These are phyloP conservation scores for Dolichallabes microphthalmus DNA, from an alignment of 2,113 vertebrate species.

Conservation along the genomic window DNA sequence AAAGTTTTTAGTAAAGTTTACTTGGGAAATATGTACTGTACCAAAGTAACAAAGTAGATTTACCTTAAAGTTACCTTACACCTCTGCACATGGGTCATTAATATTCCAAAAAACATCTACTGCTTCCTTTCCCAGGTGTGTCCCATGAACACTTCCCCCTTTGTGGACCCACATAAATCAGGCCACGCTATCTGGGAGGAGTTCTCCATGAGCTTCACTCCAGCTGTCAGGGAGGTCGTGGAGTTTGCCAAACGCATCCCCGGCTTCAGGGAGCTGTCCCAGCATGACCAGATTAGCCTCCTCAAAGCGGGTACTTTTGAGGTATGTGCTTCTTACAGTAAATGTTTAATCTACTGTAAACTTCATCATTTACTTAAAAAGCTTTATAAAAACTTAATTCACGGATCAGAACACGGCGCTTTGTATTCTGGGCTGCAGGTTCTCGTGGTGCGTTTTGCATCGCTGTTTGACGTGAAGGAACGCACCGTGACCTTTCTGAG, in stretches of 20 bases:
- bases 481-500: constrained; percentile 91
- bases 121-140: constrained; percentile 77
- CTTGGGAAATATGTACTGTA: too few species aligned
- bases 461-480: constrained; percentile 87
- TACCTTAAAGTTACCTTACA: too few species aligned
- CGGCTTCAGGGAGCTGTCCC: constrained; percentile 89
- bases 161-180: constrained; percentile 87
- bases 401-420: not conserved
- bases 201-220: constrained; percentile 94
- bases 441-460: constrained; percentile 91
- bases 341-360: not conserved
- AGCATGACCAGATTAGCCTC: constrained; percentile 93
- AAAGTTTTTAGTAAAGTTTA: too few species aligned
- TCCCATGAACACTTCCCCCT: constrained; percentile 91
- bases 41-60: too few species aligned
- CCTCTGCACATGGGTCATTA: not conserved
- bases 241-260: constrained; percentile 96
- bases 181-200: constrained; percentile 94
- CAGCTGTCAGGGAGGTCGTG: constrained; percentile 93
- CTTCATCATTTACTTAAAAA: not conserved
- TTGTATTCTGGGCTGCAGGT: constrained; percentile 73
- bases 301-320: constrained; percentile 96
- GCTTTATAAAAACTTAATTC: too few species aligned
- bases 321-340: constrained; percentile 65
- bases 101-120: not conserved